Conservation (phyloP, 2,888 invertebrate genomes). For the Spicauda simplicius region DNA sequence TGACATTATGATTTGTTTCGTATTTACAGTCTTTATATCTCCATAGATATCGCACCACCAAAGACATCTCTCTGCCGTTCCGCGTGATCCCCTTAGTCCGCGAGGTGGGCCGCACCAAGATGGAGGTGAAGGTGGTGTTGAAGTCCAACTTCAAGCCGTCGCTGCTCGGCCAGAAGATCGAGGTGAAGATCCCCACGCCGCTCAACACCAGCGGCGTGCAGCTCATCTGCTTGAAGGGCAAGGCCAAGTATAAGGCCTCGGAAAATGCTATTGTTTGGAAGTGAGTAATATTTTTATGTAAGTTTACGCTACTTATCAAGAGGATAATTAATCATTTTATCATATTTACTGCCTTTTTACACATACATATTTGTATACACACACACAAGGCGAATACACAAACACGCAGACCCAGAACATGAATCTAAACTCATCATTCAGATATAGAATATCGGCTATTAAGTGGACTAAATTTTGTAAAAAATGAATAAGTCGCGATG, state of each 20-base stretch:
- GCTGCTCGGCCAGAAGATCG: slow-evolving; percentile 98
- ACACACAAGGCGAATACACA: no score
- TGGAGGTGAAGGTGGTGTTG: slow-evolving; percentile 99
- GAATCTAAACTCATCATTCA: no score
- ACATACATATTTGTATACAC: no score
- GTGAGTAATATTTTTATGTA: slow-evolving; percentile 81
- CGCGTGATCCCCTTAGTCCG: slow-evolving; percentile 99
- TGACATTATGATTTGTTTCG: no score
- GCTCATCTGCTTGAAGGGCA: slow-evolving; percentile 99
- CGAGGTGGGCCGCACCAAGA: slow-evolving; percentile 99
- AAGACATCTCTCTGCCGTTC: slow-evolving; percentile 99
- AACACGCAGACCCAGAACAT: no score
- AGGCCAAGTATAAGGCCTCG: slow-evolving; percentile 99
- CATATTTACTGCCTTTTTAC: no score
- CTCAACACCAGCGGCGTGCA: slow-evolving; percentile 99
- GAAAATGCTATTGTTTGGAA: slow-evolving; percentile 99
- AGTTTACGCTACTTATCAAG: no score
- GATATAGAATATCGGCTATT: no score
- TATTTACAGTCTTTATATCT: no score
- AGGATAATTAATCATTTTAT: no score
- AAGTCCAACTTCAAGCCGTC: slow-evolving; percentile 99
- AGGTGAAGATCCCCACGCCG: slow-evolving; percentile 99
- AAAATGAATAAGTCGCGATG: no score
- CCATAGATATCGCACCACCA: slow-evolving; percentile 97
- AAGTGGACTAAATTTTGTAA: no score